A percentile compares a stretch with the other conserved stretches of the same genome.
phyloP scores from a whole-genome alignment of 2,113 vertebrate genomes.

The Nycticebus coucang region DNA sequence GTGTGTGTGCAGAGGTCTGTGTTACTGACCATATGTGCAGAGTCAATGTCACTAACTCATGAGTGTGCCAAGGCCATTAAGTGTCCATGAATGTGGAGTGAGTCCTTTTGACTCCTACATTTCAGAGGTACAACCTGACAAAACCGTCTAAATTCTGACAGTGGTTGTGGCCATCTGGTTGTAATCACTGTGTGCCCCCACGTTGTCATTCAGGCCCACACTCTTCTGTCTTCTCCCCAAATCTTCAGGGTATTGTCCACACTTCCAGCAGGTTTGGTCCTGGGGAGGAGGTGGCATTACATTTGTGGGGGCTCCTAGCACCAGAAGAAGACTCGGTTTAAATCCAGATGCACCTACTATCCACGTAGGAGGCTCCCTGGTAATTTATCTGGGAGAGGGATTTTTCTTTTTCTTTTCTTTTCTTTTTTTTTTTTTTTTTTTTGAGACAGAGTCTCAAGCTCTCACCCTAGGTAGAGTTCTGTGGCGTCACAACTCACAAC shows the following conservation, averaged over 20 bases:
- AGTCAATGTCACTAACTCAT: no score
- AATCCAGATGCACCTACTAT: background rate
- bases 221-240: background rate
- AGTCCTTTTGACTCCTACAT: background rate
- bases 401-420: background rate
- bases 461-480: no score
- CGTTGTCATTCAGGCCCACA: rapidly evolving
- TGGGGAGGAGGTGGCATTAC: background rate
- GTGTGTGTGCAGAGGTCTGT: background rate
- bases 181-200: background rate
- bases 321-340: background rate
- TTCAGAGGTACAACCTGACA: background rate
- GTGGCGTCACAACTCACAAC: no score
- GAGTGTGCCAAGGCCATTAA: background rate
- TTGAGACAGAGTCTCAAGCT: no score
- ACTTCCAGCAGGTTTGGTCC: background rate
- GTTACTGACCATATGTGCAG: rapidly evolving
- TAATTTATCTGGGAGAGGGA: no score
- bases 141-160: rapidly evolving
- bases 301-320: background rate
- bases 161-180: background rate
- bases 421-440: no score
- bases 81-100: no score
- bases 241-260: background rate
- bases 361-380: background rate